phyloP scores from a whole-genome alignment of 2,797 vertebrate species.

The Leptatherina wallacei region DNA sequence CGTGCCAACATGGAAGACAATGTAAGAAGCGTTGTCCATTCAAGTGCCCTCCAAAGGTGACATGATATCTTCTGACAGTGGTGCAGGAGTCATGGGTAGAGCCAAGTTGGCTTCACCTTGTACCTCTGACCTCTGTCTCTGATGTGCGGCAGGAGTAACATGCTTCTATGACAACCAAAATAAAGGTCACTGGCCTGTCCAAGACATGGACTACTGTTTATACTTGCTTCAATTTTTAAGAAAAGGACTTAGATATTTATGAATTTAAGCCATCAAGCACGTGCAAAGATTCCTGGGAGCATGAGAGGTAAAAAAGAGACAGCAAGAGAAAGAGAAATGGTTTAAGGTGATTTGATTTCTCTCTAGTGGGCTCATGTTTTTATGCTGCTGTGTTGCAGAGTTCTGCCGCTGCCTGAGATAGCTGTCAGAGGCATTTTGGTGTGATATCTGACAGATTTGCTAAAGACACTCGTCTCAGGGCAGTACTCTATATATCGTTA shows the following conservation, averaged over 20 bases:
- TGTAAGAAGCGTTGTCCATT: conserved; percentile 52
- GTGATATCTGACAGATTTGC: conserved; percentile 91
- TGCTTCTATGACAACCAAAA: conserved; percentile 41
- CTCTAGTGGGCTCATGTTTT: conserved; percentile 59
- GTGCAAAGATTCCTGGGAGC: background rate
- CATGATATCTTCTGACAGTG: conserved; percentile 72
- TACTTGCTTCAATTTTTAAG: background rate
- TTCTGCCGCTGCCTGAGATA: conserved; percentile 78
- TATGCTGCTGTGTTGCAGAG: conserved; percentile 76
- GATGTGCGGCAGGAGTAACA: conserved; percentile 52
- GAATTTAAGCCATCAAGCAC: background rate
- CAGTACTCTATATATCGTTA: conserved; percentile 90
- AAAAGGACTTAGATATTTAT: background rate
- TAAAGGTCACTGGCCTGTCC: conserved; percentile 63
- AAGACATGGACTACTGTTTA: conserved; percentile 12
- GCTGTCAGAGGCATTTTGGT: conserved; percentile 88
- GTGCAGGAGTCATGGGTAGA: conserved; percentile 67
- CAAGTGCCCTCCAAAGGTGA: conserved; percentile 58
- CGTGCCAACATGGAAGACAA: conserved; percentile 44
- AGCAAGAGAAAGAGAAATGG: conserved; percentile 29
- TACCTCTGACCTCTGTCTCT: conserved; percentile 63
- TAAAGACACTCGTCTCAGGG: conserved; percentile 92
- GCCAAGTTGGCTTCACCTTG: conserved; percentile 67
- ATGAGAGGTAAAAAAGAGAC: conserved; percentile 14
- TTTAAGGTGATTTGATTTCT: conserved; percentile 63